phyloP scores from a whole-genome alignment of 2,797 vertebrate genomes.

The Pangasius mekongensis region DNA sequence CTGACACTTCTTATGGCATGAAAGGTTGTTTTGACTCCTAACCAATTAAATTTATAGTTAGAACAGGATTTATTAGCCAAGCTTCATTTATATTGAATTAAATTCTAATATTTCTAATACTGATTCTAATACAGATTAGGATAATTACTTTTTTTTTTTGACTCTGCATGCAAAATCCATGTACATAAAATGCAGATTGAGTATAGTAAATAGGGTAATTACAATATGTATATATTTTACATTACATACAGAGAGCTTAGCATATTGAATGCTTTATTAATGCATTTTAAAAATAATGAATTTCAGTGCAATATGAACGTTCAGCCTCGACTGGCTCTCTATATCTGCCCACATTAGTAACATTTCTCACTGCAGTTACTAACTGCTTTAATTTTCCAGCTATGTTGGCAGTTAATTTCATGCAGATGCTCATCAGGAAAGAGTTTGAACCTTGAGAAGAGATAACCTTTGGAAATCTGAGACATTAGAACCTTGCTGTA shows the following conservation, averaged over 20 bases:
- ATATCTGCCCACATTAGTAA: neutral
- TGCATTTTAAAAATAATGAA: too few relatives aligned
- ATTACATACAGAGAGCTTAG: too few relatives aligned
- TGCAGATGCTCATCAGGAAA: neutral
- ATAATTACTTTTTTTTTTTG: neutral
- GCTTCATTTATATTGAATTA: neutral
- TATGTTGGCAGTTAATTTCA: neutral
- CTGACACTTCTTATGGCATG: neutral
- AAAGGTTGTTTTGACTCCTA: neutral
- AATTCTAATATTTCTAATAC: neutral
- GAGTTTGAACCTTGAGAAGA: neutral
- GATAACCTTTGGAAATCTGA: neutral
- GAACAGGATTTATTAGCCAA: neutral
- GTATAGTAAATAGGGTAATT: neutral
- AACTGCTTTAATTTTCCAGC: neutral
- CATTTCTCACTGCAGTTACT: neutral
- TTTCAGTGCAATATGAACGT: neutral
- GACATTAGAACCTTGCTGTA: too few relatives aligned
- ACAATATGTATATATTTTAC: too few relatives aligned
- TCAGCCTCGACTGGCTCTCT: neutral
- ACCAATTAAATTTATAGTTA: neutral
- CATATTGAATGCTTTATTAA: too few relatives aligned
- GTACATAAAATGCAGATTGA: neutral
- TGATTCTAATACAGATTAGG: neutral
- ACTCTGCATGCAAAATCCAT: neutral